Percentiles rank a stretch among this genome's conserved stretches.
Conservation (phyloP, 2,113 vertebrate species). For the Crotalus viridis region DNA sequence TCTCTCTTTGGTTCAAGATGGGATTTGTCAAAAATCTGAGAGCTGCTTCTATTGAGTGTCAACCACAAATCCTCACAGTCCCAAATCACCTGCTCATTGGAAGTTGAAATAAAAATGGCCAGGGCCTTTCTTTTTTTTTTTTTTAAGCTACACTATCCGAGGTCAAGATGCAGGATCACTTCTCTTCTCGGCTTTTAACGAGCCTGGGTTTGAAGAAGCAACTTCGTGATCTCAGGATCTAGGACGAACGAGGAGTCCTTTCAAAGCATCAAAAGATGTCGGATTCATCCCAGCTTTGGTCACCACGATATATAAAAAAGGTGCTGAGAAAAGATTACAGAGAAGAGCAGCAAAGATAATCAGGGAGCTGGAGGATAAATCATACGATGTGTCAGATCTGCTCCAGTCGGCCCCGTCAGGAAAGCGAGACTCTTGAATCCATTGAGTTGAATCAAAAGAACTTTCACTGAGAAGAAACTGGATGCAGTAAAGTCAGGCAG, state of each 20-base stretch:
- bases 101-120: conserved; percentile 79
- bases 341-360: not conserved
- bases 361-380: not conserved
- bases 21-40: conserved; percentile 85
- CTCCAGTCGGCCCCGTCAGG: too few species aligned
- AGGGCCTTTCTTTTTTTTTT: conserved; percentile 69
- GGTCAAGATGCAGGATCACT: conserved; percentile 73
- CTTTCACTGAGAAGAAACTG: too few species aligned
- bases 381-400: not conserved
- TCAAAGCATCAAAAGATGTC: conserved; percentile 35
- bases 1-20: conserved; percentile 82
- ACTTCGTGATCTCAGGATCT: conserved; percentile 62
- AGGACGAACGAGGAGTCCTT: conserved; percentile 46
- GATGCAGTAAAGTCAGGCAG: too few species aligned
- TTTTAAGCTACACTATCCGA: conserved; percentile 69
- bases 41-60: conserved; percentile 82
- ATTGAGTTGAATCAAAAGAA: too few species aligned
- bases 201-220: conserved; percentile 77
- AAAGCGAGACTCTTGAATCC: too few species aligned
- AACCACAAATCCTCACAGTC: conserved; percentile 81
- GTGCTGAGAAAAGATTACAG: not conserved
- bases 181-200: conserved; percentile 76
- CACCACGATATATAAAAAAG: not conserved
- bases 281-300: not conserved
- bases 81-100: conserved; percentile 77